Percentiles rank a stretch among this genome's conserved stretches.
Conservation (phyloP, 92 coral and sea anemone genomes). For the Parazoanthus swiftii region DNA sequence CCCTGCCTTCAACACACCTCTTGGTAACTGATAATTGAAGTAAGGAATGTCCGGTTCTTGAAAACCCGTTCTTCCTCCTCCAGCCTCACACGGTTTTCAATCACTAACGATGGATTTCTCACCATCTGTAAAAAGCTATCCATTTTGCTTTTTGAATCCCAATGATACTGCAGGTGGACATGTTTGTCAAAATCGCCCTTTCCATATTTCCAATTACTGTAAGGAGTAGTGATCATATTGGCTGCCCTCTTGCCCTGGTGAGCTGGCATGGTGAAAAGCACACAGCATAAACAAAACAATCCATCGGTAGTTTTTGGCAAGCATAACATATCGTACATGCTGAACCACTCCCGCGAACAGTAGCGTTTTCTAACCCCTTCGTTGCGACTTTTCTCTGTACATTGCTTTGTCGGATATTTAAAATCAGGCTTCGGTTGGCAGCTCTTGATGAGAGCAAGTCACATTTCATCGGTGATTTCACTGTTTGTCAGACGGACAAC, state of each 20-base stretch:
- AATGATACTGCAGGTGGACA: conserved; percentile 50
- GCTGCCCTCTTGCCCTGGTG: conserved; percentile 49
- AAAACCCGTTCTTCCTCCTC: conserved; percentile 52
- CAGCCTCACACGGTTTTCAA: conserved; percentile 49
- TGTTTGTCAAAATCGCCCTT: conserved; percentile 42
- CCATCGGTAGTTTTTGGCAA: conserved; percentile 62
- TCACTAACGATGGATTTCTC: conserved; percentile 47
- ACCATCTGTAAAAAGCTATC: conserved; percentile 52
- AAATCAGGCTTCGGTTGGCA: conserved; percentile 52
- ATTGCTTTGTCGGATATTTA: conserved; percentile 50
- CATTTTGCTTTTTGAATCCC: conserved; percentile 56
- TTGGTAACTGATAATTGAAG: too few species aligned
- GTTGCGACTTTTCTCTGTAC: conserved; percentile 54
- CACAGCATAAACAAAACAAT: conserved; percentile 67
- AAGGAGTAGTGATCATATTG: conserved; percentile 44
- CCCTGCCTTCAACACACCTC: conserved; percentile 53
- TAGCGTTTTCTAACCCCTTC: conserved; percentile 60
- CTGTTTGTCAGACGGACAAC: conserved; percentile 30
- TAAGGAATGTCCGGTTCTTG: not conserved
- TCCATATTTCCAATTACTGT: conserved; percentile 57
- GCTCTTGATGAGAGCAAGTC: conserved; percentile 43
- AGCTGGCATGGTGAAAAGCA: conserved; percentile 58
- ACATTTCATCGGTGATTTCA: conserved; percentile 39
- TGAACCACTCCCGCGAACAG: conserved; percentile 59
- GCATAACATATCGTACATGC: conserved; percentile 61